Conservation (phyloP, 2,113 vertebrate species). For the Gadus chalcogrammus region DNA sequence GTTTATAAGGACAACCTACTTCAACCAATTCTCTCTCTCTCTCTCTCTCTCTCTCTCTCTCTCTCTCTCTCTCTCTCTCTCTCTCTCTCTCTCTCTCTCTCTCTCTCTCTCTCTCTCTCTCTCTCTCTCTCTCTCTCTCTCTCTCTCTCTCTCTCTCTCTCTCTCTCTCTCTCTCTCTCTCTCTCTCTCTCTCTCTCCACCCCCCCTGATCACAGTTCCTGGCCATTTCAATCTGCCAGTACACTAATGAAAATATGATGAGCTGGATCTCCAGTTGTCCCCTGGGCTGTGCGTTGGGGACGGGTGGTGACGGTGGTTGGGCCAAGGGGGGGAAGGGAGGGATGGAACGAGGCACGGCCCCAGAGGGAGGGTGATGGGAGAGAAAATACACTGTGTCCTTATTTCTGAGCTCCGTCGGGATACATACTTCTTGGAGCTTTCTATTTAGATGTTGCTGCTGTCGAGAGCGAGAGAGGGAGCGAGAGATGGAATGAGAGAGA, state of each 20-base stretch:
- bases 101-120: constrained; percentile 10
- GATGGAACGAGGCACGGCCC: constrained; percentile 61
- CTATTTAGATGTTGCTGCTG: constrained; percentile 72
- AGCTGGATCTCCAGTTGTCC: constrained; percentile 65
- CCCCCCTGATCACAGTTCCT: constrained; percentile 67
- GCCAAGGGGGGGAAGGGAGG: constrained; percentile 27
- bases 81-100: constrained; percentile 47
- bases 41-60: constrained; percentile 42
- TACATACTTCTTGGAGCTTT: constrained; percentile 84
- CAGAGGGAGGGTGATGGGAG: constrained; percentile 69
- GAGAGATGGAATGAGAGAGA: background rate
- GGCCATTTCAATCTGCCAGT: constrained; percentile 73
- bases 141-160: constrained; percentile 52
- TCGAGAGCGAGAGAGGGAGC: constrained; percentile 21
- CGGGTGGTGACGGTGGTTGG: constrained; percentile 31
- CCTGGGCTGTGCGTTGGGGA: constrained; percentile 53
- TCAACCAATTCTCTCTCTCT: background rate
- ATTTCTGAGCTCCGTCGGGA: constrained; percentile 86
- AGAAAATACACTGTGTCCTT: constrained; percentile 84
- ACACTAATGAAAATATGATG: constrained; percentile 76
- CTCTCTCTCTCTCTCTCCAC: constrained; percentile 47
- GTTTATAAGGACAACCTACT: no score
- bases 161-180: constrained; percentile 38
- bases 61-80: constrained; percentile 45
- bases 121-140: constrained; percentile 5